Evolutionary conservation across 2,113 vertebrate genomes (phyloP).

Genomic region (Colistium nudipinnis): DNA sequence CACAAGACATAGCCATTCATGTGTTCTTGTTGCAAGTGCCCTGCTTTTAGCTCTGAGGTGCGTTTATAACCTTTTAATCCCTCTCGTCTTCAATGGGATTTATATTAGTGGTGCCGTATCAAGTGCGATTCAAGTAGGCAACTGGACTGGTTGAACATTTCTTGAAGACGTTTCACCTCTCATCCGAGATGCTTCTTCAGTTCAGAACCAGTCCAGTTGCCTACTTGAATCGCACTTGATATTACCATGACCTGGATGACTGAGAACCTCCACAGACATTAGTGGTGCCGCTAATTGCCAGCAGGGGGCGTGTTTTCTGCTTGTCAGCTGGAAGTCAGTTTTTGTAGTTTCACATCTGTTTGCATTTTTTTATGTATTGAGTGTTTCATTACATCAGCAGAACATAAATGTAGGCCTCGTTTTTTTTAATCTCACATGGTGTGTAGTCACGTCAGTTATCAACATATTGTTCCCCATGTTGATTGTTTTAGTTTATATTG

Average conservation of each 20-base stretch:
- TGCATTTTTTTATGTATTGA: not conserved
- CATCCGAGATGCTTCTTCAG: no score
- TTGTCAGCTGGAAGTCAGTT: not conserved
- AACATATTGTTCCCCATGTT: not conserved
- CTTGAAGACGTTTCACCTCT: no score
- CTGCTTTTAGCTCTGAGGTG: not conserved
- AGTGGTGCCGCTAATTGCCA: not conserved
- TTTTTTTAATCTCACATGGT: not conserved
- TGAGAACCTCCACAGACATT: no score
- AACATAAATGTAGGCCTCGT: not conserved
- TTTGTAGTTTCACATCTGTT: not conserved
- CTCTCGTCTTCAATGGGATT: constrained; percentile 19
- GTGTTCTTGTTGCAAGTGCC: not conserved
- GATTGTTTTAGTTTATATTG: no score
- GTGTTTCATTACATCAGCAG: not conserved
- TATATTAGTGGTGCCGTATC: constrained; percentile 30
- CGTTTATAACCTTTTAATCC: constrained; percentile 44
- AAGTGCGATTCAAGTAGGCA: no score
- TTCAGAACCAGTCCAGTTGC: no score
- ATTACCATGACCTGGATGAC: no score
- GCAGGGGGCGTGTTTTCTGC: constrained; percentile 65
- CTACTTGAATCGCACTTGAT: no score
- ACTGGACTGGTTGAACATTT: no score
- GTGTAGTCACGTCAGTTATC: no score
- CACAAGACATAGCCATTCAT: no score